Conservation (phyloP, 2,797 vertebrate genomes). For the Potorous gilbertii region DNA sequence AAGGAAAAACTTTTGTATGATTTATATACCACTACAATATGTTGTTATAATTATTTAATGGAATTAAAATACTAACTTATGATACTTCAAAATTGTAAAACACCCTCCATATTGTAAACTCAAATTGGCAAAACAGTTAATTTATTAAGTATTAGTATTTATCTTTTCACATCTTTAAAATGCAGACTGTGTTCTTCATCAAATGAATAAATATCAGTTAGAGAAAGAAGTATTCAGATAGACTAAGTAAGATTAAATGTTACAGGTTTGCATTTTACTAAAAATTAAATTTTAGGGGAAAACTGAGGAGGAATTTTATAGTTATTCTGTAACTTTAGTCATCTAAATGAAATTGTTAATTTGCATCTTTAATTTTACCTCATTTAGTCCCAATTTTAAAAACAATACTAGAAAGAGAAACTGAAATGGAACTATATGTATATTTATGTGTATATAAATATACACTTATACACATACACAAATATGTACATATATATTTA, state of each 20-base stretch:
- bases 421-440: neutral
- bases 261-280: neutral
- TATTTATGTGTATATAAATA: no score
- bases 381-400: slow-evolving; percentile 50
- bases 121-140: slow-evolving; percentile 30
- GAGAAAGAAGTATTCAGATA: neutral
- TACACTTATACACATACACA: no score
- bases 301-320: neutral
- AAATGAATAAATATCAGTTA: slow-evolving; percentile 40
- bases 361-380: neutral
- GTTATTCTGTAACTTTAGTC: neutral
- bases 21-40: slow-evolving; percentile 60
- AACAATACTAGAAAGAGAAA: slow-evolving; percentile 28
- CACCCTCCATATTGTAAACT: slow-evolving; percentile 46
- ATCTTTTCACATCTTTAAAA: slow-evolving; percentile 38
- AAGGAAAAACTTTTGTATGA: slow-evolving; percentile 60
- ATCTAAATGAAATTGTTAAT: neutral
- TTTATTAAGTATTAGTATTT: slow-evolving; percentile 51
- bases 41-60: slow-evolving; percentile 66
- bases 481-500: neutral
- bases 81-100: slow-evolving; percentile 65
- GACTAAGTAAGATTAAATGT: neutral
- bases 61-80: slow-evolving; percentile 75
- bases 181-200: neutral
- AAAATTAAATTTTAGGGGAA: slow-evolving; percentile 18